A percentile compares a stretch with the other conserved stretches of the same genome.
Evolutionary conservation across 2,113 vertebrate genomes (phyloP).

Genomic region (Kobus ellipsiprymnus): DNA sequence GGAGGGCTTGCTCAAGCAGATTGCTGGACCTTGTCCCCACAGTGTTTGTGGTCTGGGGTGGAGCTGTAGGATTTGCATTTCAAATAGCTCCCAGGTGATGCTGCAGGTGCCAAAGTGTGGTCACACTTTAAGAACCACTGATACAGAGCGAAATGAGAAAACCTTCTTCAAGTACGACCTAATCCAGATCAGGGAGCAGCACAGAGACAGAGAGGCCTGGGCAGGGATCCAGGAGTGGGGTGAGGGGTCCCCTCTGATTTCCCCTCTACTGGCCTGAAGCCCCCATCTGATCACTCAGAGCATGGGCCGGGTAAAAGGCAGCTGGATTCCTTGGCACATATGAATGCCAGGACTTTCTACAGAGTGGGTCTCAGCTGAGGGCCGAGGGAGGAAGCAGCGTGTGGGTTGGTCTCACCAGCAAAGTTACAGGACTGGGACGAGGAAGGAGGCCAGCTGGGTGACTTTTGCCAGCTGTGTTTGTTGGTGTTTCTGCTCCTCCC

Average conservation of each 20-base stretch:
- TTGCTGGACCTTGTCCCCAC: background rate
- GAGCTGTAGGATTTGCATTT: background rate
- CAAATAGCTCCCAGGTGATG: background rate
- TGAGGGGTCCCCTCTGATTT: background rate
- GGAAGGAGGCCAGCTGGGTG: background rate
- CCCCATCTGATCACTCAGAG: background rate
- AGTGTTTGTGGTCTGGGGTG: background rate
- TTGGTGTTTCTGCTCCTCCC: background rate
- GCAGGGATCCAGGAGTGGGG: background rate
- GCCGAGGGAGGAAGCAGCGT: background rate
- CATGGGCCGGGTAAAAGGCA: background rate
- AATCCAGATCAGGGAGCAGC: background rate
- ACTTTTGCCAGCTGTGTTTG: constrained; percentile 35
- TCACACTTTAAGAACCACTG: background rate
- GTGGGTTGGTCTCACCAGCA: background rate
- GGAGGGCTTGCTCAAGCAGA: background rate
- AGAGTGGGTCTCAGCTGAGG: background rate
- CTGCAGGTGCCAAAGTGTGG: background rate
- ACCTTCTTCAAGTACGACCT: background rate
- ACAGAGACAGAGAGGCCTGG: background rate
- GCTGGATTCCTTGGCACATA: background rate
- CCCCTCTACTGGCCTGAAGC: background rate
- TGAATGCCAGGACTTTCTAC: background rate
- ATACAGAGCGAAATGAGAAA: background rate
- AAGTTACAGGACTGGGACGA: background rate